A percentile compares a stretch with the other conserved stretches of the same genome.
phyloP scores from a whole-genome alignment of 37 sponge, comb jelly and placozoan species.

The Haliclona indistincta region DNA sequence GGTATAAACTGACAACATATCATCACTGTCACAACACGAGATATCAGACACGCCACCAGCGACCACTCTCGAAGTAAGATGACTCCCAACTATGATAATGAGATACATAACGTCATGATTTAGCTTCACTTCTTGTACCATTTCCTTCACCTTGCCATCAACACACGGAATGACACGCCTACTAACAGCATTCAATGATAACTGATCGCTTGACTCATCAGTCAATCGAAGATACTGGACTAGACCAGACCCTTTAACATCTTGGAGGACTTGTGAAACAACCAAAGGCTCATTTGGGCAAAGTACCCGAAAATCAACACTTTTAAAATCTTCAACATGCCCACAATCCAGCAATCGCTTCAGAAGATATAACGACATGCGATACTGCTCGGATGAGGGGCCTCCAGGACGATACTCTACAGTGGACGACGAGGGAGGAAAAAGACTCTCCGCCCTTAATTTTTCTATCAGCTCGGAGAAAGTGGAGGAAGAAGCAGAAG shows the following conservation, averaged over 20 bases:
- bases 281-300: constrained; percentile 38
- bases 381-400: constrained; percentile 56
- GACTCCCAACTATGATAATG: constrained; percentile 44
- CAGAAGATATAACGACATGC: constrained; percentile 46
- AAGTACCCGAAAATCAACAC: constrained; percentile 50
- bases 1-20: constrained; percentile 1
- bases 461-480: too few species aligned
- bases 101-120: constrained; percentile 37
- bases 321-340: constrained; percentile 40
- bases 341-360: constrained; percentile 27
- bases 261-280: constrained; percentile 5
- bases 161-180: not conserved
- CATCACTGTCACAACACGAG: not conserved
- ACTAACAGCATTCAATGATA: not conserved
- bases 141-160: not conserved
- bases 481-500: not conserved
- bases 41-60: not conserved
- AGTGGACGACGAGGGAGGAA: constrained; percentile 26
- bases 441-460: constrained; percentile 14
- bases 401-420: constrained; percentile 56
- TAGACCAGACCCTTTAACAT: constrained; percentile 23
- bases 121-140: not conserved
- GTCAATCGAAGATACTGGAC: constrained; percentile 18
- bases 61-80: constrained; percentile 27
- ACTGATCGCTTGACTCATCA: not conserved